These are phyloP conservation scores for Actinia equina DNA, from an alignment of 64 coral and sea anemone species.

Conservation along the genomic window DNA sequence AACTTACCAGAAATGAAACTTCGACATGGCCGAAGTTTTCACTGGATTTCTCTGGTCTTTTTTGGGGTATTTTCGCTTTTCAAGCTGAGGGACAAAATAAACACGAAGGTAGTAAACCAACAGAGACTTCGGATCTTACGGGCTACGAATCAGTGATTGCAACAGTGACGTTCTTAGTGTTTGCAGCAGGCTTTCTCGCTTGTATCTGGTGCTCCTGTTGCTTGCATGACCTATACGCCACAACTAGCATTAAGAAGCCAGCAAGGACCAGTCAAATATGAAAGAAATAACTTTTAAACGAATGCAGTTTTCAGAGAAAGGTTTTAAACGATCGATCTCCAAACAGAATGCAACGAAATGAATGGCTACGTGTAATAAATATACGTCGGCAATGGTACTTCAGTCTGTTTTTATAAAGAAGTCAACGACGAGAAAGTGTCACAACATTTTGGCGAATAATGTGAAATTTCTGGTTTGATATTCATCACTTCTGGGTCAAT, in stretches of 20 bases:
- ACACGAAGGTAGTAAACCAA: background rate
- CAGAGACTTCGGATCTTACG: background rate
- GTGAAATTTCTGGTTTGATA: too few relatives aligned
- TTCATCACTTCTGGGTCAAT: too few relatives aligned
- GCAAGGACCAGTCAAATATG: background rate
- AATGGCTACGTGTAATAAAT: too few relatives aligned
- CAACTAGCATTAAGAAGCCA: background rate
- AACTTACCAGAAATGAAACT: background rate
- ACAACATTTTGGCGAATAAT: too few relatives aligned
- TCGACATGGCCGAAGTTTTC: background rate
- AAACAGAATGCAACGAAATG: background rate
- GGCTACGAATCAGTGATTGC: background rate
- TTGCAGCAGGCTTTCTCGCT: background rate
- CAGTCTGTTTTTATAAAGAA: too few relatives aligned
- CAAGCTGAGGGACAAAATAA: background rate
- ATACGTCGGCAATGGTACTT: background rate
- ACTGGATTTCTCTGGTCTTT: background rate
- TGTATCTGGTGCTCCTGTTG: constrained; percentile 33
- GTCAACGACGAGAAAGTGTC: too few relatives aligned
- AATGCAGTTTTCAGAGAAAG: background rate
- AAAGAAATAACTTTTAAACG: background rate
- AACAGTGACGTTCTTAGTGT: constrained; percentile 4
- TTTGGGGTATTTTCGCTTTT: background rate
- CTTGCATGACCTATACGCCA: constrained; percentile 1
- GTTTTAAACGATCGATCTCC: background rate